phyloP scores from a whole-genome alignment of 2,797 vertebrate genomes.

The Ammospiza maritima region DNA sequence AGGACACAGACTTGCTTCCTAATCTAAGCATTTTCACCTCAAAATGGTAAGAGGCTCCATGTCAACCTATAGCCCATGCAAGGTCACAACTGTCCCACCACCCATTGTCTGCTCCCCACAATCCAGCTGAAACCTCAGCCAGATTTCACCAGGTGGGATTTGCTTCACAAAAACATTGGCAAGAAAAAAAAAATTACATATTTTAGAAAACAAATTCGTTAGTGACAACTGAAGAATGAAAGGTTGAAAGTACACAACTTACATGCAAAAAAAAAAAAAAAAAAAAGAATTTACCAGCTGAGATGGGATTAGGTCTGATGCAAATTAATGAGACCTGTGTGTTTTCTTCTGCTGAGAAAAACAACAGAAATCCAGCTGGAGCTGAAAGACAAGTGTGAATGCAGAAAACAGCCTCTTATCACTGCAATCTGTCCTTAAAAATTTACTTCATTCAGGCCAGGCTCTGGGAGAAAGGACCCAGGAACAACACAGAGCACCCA shows the following conservation, averaged over 20 bases:
- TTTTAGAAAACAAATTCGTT: neutral
- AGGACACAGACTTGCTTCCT: neutral
- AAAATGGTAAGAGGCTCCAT: neutral
- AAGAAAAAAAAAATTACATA: accelerated
- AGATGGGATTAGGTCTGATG: neutral
- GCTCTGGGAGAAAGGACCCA: neutral
- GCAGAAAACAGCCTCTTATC: neutral
- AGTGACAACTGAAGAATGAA: neutral
- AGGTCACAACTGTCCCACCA: neutral
- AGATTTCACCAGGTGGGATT: neutral
- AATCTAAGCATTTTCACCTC: neutral
- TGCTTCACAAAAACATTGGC: neutral
- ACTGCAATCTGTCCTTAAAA: neutral
- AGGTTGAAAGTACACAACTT: neutral
- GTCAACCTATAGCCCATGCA: neutral
- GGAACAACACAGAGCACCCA: neutral
- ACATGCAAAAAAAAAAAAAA: neutral
- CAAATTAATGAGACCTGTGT: neutral
- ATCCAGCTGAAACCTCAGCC: slow-evolving; percentile 19
- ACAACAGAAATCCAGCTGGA: neutral
- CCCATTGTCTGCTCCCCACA: neutral
- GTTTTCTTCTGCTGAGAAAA: neutral
- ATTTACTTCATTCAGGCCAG: neutral
- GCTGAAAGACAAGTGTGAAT: neutral
- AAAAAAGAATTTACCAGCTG: neutral